Evolutionary conservation across 2,113 vertebrate species (phyloP).

Genomic region (Suncus etruscus): DNA sequence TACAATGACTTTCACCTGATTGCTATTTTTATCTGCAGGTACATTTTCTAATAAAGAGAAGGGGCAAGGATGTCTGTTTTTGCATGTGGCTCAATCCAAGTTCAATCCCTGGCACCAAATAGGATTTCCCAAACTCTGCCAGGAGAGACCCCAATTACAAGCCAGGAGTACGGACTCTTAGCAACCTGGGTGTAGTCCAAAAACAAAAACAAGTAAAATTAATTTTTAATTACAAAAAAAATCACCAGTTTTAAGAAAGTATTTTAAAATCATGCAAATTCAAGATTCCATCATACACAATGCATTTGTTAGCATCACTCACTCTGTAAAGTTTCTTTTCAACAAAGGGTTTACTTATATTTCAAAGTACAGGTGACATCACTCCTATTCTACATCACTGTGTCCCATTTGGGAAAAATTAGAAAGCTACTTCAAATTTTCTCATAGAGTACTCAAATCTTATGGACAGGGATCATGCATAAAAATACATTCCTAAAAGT

Average conservation of each 20-base stretch:
- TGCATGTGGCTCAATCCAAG: too few species aligned
- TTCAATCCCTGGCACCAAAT: too few species aligned
- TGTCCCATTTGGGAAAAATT: not conserved
- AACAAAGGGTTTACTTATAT: not conserved
- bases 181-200: too few species aligned
- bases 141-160: too few species aligned
- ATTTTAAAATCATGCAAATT: slow-evolving; percentile 15
- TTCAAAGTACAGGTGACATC: not conserved
- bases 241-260: slow-evolving; percentile 16
- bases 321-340: slow-evolving; percentile 38
- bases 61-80: too few species aligned
- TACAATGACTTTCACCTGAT: not conserved
- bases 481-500: slow-evolving; percentile 63
- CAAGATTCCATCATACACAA: not conserved
- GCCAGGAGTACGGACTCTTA: too few species aligned
- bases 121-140: too few species aligned
- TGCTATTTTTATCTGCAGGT: slow-evolving; percentile 42
- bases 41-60: not conserved
- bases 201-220: too few species aligned
- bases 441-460: slow-evolving; percentile 1
- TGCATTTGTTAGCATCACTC: not conserved
- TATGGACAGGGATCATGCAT: not conserved
- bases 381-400: not conserved
- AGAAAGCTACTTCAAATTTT: slow-evolving; percentile 28
- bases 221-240: not conserved